Percentiles rank a stretch among this genome's conserved stretches.
phyloP scores from a whole-genome alignment of 2,113 vertebrate species.

The Hypomesus transpacificus region DNA sequence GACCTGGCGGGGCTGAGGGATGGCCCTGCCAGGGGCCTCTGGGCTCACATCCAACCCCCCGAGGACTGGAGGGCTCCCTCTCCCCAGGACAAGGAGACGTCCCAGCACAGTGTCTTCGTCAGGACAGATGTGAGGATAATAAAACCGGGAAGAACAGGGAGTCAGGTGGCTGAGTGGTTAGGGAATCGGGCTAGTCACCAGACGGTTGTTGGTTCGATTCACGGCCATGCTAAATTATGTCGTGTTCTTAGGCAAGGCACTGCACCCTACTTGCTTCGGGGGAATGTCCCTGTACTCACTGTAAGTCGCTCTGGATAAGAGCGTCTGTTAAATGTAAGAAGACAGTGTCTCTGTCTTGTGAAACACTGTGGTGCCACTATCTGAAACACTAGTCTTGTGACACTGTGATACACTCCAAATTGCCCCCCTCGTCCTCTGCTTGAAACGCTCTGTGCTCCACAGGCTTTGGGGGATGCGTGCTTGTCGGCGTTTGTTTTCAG shows the following conservation, averaged over 20 bases:
- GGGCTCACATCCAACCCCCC: conserved; percentile 77
- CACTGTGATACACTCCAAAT: neutral
- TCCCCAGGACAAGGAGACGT: conserved; percentile 81
- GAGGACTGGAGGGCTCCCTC: conserved; percentile 75
- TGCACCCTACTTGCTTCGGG: no score
- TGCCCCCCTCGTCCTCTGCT: neutral
- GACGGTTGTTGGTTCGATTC: no score
- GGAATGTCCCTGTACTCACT: no score
- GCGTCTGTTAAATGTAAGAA: no score
- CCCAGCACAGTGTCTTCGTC: conserved; percentile 75
- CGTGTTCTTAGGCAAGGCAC: no score
- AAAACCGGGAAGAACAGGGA: neutral
- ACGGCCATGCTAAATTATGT: no score
- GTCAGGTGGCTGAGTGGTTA: no score
- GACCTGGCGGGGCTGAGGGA: conserved; percentile 57
- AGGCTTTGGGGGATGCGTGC: conserved; percentile 84
- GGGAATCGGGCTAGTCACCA: no score
- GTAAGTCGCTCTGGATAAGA: no score
- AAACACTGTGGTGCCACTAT: neutral
- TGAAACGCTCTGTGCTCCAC: neutral
- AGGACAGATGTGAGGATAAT: conserved; percentile 76
- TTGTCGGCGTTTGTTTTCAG: conserved; percentile 85
- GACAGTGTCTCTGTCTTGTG: neutral
- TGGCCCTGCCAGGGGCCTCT: conserved; percentile 67
- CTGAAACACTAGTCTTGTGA: neutral